phyloP scores from a whole-genome alignment of 2,888 invertebrate genomes.

The Amblyjoppa fuscipennis region DNA sequence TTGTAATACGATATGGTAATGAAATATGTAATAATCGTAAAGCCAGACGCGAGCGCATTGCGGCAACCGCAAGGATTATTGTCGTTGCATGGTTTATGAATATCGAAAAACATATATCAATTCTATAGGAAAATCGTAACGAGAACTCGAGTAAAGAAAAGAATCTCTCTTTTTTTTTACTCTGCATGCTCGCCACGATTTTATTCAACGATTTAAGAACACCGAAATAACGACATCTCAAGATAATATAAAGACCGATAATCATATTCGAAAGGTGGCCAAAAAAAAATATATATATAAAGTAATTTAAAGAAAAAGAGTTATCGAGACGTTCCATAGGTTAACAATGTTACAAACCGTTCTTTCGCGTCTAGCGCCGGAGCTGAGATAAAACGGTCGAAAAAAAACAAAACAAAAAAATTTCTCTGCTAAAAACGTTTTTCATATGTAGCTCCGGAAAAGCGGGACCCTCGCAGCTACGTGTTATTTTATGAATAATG shows the following conservation, averaged over 20 bases:
- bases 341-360: conserved; percentile 11
- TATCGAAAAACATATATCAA: conserved; percentile 43
- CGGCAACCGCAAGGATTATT: conserved; percentile 23
- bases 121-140: conserved; percentile 30
- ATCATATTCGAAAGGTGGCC: conserved; percentile 37
- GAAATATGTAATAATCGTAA: conserved; percentile 18
- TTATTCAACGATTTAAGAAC: conserved; percentile 35
- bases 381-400: conserved; percentile 33
- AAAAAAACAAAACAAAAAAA: conserved; percentile 11
- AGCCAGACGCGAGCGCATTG: conserved; percentile 30
- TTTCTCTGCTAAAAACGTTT: conserved; percentile 19
- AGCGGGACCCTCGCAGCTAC: conserved; percentile 15
- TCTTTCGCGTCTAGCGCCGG: conserved; percentile 21
- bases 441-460: conserved; percentile 11
- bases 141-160: conserved; percentile 6
- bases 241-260: conserved; percentile 21
- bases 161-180: not conserved
- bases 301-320: not conserved
- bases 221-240: conserved; percentile 44
- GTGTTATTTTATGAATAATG: conserved; percentile 51
- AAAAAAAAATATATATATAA: conserved; percentile 12
- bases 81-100: conserved; percentile 46
- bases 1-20: conserved; percentile 27
- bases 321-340: not conserved
- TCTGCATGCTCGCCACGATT: not conserved